Conservation (phyloP, 1,140 invertebrate genomes). For the Heliconius eleuchia region DNA sequence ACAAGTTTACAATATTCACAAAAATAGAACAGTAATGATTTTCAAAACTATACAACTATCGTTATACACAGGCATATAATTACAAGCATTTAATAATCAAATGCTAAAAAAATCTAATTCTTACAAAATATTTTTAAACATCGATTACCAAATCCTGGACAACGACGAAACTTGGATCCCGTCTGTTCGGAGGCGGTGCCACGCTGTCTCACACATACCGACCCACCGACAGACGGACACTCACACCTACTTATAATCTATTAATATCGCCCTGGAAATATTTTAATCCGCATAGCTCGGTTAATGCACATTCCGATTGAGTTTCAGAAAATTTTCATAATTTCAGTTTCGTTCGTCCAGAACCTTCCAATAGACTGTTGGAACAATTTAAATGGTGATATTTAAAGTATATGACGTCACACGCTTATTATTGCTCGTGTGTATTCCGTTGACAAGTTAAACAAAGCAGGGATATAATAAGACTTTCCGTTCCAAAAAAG, state of each 20-base stretch:
- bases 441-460: constrained; percentile 43
- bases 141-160: constrained; percentile 65
- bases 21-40: background rate
- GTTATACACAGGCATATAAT: constrained; percentile 20
- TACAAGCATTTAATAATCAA: background rate
- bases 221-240: constrained; percentile 66
- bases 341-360: constrained; percentile 43
- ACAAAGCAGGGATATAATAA: constrained; percentile 56
- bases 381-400: constrained; percentile 20
- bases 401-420: constrained; percentile 25
- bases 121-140: constrained; percentile 21
- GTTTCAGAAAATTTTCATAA: constrained; percentile 59
- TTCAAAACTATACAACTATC: background rate
- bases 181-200: constrained; percentile 73
- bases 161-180: constrained; percentile 60
- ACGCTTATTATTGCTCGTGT: constrained; percentile 42
- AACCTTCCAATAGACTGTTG: constrained; percentile 16
- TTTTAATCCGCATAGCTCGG: constrained; percentile 77
- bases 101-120: background rate
- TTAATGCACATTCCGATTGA: constrained; percentile 71
- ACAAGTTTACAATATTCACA: too few relatives aligned
- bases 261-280: constrained; percentile 76
- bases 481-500: constrained; percentile 69
- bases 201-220: constrained; percentile 75
- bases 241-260: constrained; percentile 73